phyloP scores from a whole-genome alignment of 2,888 invertebrate genomes.

The Cephalotes varians region DNA sequence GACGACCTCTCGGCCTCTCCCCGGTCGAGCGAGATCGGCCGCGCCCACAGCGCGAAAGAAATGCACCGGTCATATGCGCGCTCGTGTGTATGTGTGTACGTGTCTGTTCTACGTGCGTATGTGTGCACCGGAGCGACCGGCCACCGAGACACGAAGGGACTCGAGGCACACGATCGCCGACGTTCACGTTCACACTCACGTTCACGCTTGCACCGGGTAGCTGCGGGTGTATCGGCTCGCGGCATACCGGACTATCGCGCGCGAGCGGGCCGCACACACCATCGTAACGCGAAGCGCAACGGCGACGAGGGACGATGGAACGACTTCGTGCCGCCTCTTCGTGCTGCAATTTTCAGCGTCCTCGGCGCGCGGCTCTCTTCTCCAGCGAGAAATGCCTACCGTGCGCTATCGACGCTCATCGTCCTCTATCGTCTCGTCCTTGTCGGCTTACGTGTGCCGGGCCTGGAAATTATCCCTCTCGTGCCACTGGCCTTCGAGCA shows the following conservation, averaged over 20 bases:
- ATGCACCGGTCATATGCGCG: conserved; percentile 69
- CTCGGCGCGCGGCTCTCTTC: conserved; percentile 52
- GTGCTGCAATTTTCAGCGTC: conserved; percentile 69
- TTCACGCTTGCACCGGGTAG: conserved; percentile 20
- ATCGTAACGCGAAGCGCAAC: background rate
- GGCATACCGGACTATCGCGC: conserved; percentile 19
- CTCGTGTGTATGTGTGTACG: no score
- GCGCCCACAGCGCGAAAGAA: conserved; percentile 82
- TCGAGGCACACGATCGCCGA: conserved; percentile 65
- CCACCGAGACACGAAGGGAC: conserved; percentile 72
- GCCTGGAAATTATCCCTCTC: conserved; percentile 48
- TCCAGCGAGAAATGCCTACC: conserved; percentile 65
- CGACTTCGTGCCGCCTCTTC: conserved; percentile 48
- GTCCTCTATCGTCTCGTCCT: conserved; percentile 55
- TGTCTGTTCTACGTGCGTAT: background rate
- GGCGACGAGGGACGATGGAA: conserved; percentile 15
- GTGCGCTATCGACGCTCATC: conserved; percentile 65
- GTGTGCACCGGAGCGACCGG: conserved; percentile 18
- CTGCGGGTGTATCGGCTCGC: conserved; percentile 41
- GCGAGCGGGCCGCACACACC: conserved; percentile 8
- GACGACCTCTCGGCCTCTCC: conserved; percentile 83
- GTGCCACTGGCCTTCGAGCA: conserved; percentile 49
- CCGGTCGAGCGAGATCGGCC: conserved; percentile 71
- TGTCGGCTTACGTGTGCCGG: conserved; percentile 42
- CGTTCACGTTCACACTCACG: conserved; percentile 46